Evolutionary conservation across 2,113 vertebrate species (phyloP).

Genomic region (Trinectes maculatus): DNA sequence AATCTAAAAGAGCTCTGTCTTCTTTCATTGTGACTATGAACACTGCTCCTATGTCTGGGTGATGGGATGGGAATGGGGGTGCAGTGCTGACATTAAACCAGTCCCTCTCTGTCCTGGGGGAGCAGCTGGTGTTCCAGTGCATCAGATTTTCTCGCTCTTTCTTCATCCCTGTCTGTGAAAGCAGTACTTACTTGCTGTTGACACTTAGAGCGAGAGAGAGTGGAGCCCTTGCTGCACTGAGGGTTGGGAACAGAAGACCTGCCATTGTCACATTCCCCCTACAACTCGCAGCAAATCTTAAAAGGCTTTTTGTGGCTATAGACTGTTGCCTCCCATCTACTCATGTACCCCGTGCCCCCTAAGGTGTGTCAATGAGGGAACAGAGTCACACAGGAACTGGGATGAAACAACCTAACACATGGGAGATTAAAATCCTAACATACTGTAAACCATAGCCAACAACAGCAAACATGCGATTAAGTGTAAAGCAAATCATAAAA

Average conservation of each 20-base stretch:
- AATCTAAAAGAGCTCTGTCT: neutral
- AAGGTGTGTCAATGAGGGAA: too few species aligned
- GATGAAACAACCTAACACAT: too few species aligned
- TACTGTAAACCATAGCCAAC: too few species aligned
- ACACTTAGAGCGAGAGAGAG: conserved; percentile 48
- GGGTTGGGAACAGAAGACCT: conserved; percentile 64
- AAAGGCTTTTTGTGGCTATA: conserved; percentile 46
- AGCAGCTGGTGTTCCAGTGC: conserved; percentile 51
- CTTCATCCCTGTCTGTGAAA: conserved; percentile 65
- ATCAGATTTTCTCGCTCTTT: conserved; percentile 68
- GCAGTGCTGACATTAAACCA: conserved; percentile 58
- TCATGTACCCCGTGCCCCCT: too few species aligned
- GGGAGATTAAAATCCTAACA: too few species aligned
- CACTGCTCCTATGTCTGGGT: conserved; percentile 38
- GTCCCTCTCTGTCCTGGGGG: conserved; percentile 36
- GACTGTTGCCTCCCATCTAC: conserved; percentile 32
- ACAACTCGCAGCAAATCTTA: conserved; percentile 40
- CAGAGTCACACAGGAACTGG: too few species aligned
- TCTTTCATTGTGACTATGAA: conserved; percentile 29
- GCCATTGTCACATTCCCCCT: conserved; percentile 43
- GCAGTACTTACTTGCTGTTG: conserved; percentile 61
- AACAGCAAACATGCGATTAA: too few species aligned
- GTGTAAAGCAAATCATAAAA: too few species aligned
- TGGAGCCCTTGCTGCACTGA: conserved; percentile 50
- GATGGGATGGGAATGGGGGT: too few species aligned